Percentiles rank a stretch among this genome's conserved stretches.
Evolutionary conservation across 2,113 vertebrate species (phyloP).

Genomic region (Bujurquina vittata): DNA sequence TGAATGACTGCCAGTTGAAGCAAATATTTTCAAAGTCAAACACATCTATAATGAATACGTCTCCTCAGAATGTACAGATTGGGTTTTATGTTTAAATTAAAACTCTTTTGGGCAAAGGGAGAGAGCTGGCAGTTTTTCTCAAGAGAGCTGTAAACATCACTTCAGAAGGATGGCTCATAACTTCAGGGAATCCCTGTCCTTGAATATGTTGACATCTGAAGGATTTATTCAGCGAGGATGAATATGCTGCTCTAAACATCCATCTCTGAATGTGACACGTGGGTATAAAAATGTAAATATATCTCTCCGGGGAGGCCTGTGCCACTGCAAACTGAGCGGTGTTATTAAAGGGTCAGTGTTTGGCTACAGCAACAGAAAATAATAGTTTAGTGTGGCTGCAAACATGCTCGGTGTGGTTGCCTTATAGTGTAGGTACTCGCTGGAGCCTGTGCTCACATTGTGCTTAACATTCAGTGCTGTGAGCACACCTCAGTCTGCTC

Average conservation of each 20-base stretch:
- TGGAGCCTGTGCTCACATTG: background rate
- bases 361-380: slow-evolving; percentile 12
- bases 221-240: slow-evolving; percentile 70
- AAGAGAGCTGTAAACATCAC: slow-evolving; percentile 32
- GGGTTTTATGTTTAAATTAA: slow-evolving; percentile 44
- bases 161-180: slow-evolving; percentile 42
- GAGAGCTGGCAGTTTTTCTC: slow-evolving; percentile 26
- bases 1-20: slow-evolving; percentile 7
- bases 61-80: slow-evolving; percentile 28
- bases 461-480: background rate
- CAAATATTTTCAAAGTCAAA: slow-evolving; percentile 42
- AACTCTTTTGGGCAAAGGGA: slow-evolving; percentile 15
- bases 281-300: slow-evolving; percentile 64
- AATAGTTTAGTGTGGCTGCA: background rate
- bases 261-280: slow-evolving; percentile 67
- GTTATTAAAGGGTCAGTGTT: slow-evolving; percentile 48
- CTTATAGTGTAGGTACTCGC: background rate
- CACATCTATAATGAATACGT: slow-evolving; percentile 12
- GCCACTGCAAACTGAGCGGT: slow-evolving; percentile 24
- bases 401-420: background rate
- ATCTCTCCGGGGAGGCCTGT: slow-evolving; percentile 48
- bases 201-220: slow-evolving; percentile 66
- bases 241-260: slow-evolving; percentile 65
- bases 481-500: background rate
- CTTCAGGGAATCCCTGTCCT: slow-evolving; percentile 70